Evolutionary conservation across 2,113 vertebrate species (phyloP).

Genomic region (Nycticryphes semicollaris): DNA sequence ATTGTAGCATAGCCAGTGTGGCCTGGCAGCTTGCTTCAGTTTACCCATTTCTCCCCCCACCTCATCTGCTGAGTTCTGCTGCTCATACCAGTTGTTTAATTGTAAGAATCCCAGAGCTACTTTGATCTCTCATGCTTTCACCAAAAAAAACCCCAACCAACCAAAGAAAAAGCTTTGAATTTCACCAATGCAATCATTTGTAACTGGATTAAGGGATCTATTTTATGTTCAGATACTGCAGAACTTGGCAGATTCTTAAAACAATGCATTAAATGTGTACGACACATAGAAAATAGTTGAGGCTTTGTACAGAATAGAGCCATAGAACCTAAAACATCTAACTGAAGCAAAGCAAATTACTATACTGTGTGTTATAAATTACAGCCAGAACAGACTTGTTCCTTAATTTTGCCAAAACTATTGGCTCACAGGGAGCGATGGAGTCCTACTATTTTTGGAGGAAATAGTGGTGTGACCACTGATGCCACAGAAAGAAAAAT

Average conservation of each 20-base stretch:
- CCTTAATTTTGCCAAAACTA: neutral
- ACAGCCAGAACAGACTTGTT: neutral
- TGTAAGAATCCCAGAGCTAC: neutral
- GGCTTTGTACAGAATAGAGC: rapidly evolving
- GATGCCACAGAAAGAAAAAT: neutral
- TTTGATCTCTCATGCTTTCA: neutral
- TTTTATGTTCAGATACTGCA: neutral
- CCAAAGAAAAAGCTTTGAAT: neutral
- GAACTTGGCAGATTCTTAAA: neutral
- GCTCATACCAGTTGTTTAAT: rapidly evolving
- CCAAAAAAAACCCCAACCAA: neutral
- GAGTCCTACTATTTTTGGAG: neutral
- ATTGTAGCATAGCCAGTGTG: neutral
- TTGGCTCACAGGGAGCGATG: neutral
- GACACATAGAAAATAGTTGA: neutral
- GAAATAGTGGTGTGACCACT: neutral
- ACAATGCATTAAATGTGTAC: neutral
- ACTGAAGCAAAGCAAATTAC: neutral
- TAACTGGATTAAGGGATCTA: neutral
- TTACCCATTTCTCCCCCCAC: neutral
- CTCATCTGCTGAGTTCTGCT: rapidly evolving
- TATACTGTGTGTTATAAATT: neutral
- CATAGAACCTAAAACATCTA: neutral
- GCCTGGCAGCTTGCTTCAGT: neutral
- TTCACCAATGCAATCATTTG: neutral